Base-by-base conservation (phyloP, 2,113 vertebrate species). In the Centropristis striata region DNA sequence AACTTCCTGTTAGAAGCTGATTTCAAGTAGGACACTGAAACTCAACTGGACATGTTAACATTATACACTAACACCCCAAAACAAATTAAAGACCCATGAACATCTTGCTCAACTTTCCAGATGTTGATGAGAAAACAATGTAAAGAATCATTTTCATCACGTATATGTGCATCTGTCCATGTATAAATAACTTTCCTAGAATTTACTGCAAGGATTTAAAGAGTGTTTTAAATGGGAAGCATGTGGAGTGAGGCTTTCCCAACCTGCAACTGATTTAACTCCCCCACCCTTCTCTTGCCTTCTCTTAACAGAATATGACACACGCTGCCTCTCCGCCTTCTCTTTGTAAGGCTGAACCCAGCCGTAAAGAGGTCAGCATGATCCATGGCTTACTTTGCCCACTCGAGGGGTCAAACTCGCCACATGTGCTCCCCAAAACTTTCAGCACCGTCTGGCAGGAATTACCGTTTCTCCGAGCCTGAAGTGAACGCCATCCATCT, bases 381-480 rank as follows among this genome's bases (percentile, higher is more conserved):
- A 78, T 86, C 78, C 49, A 46, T 3, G 58, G 54, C 68, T 87
- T 63, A 80, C 16, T 23, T 20, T 16, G 59, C 61, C 39, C 14
- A 16, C 64, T 68, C 0, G 1, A 58, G 37, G 64, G 71, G 67
- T 83, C 77, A 75, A 63, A 58, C 50, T 27, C 59, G 57, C 28
- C 76, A 84, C 71, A 78, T 65, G 55, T 70, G 64, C 61, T 12
- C 16, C 50, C 0, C 0, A 5, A 28, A 86, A 85, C 46, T 25
- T 47, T 50, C 32, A 32, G 15, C 60, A 11, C 13, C 12, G 64
- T 93, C 18, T 41, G 66, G 69, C 23, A 51, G 77, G 32, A 66
- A 39, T 96, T 96, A 97, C 95, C 88, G 83, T 96, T 86, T 97
- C 96, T 80, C 95, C 94, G 58, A 96, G 27, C 76, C 86, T 92